Percentiles rank a stretch among this genome's conserved stretches.
Conservation (phyloP, 2,888 invertebrate genomes). For the Zootermopsis nevadensis region DNA sequence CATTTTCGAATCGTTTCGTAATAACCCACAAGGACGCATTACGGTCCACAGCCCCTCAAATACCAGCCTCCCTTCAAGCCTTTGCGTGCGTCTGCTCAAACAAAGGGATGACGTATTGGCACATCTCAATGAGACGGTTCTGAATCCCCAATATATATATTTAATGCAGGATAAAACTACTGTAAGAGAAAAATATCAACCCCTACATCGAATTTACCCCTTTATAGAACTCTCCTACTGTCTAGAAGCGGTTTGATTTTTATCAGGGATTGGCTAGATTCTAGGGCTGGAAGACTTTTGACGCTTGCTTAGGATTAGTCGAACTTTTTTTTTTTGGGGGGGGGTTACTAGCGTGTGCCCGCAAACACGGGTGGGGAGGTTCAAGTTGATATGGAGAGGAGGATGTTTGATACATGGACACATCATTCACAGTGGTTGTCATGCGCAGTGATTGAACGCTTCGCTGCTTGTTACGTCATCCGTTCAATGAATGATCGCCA, state of each 20-base stretch:
- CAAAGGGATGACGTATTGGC: conserved; percentile 9
- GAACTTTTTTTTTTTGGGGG: background rate
- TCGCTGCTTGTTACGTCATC: conserved; percentile 42
- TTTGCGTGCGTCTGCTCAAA: conserved; percentile 7
- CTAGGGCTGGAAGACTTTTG: background rate
- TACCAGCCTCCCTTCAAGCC: no score
- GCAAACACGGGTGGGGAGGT: background rate
- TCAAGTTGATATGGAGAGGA: conserved; percentile 11
- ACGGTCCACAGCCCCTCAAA: no score
- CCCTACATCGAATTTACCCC: background rate
- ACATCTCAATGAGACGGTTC: background rate
- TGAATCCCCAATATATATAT: background rate
- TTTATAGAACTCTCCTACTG: background rate
- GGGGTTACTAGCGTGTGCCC: background rate
- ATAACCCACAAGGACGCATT: no score
- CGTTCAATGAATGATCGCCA: conserved; percentile 26
- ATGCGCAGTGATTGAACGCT: conserved; percentile 49
- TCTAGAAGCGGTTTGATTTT: conserved; percentile 20
- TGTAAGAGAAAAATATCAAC: conserved; percentile 1
- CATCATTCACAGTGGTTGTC: conserved; percentile 48
- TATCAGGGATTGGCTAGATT: background rate
- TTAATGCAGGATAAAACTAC: background rate
- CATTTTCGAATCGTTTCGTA: no score
- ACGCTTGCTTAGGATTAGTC: background rate
- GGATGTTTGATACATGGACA: conserved; percentile 32